phyloP scores from a whole-genome alignment of 92 coral and sea anemone genomes.

The Heteractis magnifica region DNA sequence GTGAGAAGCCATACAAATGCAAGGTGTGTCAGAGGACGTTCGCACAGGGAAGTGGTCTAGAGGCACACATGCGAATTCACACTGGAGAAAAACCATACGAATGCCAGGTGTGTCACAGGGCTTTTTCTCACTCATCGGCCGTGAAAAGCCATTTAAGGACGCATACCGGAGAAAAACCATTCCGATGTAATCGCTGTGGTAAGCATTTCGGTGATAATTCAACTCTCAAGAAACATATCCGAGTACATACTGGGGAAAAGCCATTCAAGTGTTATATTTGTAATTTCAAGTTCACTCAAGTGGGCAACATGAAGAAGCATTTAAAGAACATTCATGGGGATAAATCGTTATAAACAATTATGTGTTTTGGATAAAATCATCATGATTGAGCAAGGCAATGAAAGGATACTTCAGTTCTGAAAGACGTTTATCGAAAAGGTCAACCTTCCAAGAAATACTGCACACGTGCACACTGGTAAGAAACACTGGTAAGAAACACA shows the following conservation, averaged over 20 bases:
- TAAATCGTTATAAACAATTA: background rate
- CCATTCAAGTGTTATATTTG: slow-evolving; percentile 73
- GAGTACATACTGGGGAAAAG: slow-evolving; percentile 76
- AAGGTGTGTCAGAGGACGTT: slow-evolving; percentile 59
- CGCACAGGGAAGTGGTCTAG: slow-evolving; percentile 74
- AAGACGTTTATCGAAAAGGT: no score
- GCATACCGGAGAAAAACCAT: slow-evolving; percentile 71
- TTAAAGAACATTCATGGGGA: slow-evolving; percentile 52
- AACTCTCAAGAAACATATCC: slow-evolving; percentile 69
- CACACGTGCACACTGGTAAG: no score
- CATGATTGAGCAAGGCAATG: no score
- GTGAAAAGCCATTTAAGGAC: slow-evolving; percentile 58
- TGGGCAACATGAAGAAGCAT: slow-evolving; percentile 87
- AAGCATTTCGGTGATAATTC: slow-evolving; percentile 75
- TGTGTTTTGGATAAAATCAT: no score
- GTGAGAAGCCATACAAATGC: slow-evolving; percentile 74
- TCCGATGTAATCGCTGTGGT: slow-evolving; percentile 45
- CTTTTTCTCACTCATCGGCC: slow-evolving; percentile 58
- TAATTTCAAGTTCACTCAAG: slow-evolving; percentile 58
- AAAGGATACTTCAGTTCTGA: no score
- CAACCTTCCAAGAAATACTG: no score
- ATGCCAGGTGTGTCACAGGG: slow-evolving; percentile 55
- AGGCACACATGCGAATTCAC: slow-evolving; percentile 71
- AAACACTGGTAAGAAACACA: no score
- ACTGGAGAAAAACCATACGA: slow-evolving; percentile 74